Base-by-base conservation (phyloP, 2,888 invertebrate genomes). In the Tiphia femorata region DNA sequence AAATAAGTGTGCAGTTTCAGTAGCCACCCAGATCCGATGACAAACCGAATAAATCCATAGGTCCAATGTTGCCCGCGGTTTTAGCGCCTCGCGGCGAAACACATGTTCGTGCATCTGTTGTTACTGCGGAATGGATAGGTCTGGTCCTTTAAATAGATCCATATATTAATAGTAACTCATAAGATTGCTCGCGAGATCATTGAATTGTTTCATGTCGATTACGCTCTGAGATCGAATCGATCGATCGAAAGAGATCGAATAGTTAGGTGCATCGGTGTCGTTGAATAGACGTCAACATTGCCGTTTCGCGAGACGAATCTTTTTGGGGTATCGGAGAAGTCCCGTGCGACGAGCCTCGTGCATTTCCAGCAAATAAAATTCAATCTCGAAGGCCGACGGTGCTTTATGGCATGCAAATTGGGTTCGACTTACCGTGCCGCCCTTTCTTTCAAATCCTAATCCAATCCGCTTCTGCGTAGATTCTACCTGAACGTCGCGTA, bases 1-100 rank as follows among this genome's bases (percentile, higher is more conserved):
- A 79, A 79, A 78, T 75, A 75, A 79, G 75, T 68, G 73, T 74
- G 70, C 70, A 77, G 70, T 77, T 73, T 75, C 69, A 64, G 62
- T 33, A 51, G 53, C 46, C 35, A 61, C 62, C 41, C 55, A 63
- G 76, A 71, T 78, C 78, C 70, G 65, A 66, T 78, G 75, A 78
- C 78, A 78, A 72, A 73, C 66, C 64, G 67, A 76, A 73, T 76
- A 76, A 78, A 78, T 67, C 67, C 59, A 55, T 58, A 65, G 61
- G 62, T 52, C 68, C 63, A 68, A 68, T 33, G 4, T 20, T 12
- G n/a, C 67, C 69, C 70, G 41, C 65, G 64, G 70, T 75, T 72
- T 77, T 77, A 72, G 58, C 76, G 59, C 66, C 66, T 44, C 53
- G n/a, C n/a, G 49, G 41, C 43, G 64, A 72, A 68, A 69, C 77